These are phyloP conservation scores for Chamaea fasciata DNA, from an alignment of 2,113 vertebrate genomes.

Conservation along the genomic window DNA sequence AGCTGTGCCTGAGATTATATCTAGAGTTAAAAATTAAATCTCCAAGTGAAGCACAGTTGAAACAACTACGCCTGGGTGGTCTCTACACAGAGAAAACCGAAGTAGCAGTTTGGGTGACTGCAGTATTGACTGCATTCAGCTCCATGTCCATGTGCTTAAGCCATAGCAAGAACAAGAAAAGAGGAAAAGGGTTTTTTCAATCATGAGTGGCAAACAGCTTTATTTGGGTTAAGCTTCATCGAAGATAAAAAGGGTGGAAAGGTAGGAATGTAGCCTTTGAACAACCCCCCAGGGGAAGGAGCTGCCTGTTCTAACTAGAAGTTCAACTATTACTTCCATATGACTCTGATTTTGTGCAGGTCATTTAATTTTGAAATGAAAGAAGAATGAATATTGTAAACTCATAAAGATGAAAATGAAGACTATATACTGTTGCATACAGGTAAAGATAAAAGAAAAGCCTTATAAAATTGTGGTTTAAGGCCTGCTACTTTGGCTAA, in stretches of 20 bases:
- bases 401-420: neutral
- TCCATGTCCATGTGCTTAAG: neutral
- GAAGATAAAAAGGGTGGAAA: neutral
- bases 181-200: neutral
- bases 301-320: neutral
- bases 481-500: neutral
- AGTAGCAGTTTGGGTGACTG: neutral
- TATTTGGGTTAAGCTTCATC: neutral
- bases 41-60: neutral
- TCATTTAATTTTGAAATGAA: neutral
- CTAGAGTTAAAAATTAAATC: neutral
- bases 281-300: fast-evolving
- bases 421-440: neutral
- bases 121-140: neutral
- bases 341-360: neutral
- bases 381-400: neutral
- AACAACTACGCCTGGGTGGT: neutral
- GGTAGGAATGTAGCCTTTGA: neutral
- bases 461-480: neutral
- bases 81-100: neutral
- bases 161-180: neutral
- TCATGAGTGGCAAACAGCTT: neutral
- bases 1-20: neutral
- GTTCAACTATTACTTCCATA: neutral
- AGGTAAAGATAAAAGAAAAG: neutral